Percentiles rank a stretch among this genome's conserved stretches.
phyloP scores from a whole-genome alignment of 2,888 invertebrate species.

The Tachina lurida region DNA sequence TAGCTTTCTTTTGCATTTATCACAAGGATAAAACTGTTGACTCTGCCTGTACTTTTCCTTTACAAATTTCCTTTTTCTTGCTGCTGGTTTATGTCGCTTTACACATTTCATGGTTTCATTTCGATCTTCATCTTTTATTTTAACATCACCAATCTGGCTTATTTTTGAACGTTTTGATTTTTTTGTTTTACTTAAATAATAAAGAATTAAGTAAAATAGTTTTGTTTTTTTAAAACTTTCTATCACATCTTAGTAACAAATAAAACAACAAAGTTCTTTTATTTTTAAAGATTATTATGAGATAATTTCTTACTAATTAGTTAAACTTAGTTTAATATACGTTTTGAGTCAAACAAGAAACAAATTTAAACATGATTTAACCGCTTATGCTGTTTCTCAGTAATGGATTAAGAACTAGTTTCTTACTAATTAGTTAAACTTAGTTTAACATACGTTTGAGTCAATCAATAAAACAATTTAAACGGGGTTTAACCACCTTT shows the following conservation, averaged over 20 bases:
- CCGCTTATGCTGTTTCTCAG: too few species aligned
- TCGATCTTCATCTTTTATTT: slow-evolving; percentile 30
- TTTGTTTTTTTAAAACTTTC: slow-evolving; percentile 52
- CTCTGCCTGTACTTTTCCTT: slow-evolving; percentile 14
- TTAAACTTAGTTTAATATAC: too few species aligned
- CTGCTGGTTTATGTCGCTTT: neutral
- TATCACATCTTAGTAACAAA: slow-evolving; percentile 11
- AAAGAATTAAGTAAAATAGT: slow-evolving; percentile 57
- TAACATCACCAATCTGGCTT: slow-evolving; percentile 41
- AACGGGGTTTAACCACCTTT: too few species aligned
- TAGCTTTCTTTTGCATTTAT: slow-evolving; percentile 61
- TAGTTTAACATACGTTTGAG: too few species aligned
- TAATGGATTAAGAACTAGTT: too few species aligned
- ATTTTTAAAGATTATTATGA: neutral
- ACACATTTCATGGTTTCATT: neutral
- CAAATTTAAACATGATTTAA: too few species aligned
- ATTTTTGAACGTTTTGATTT: slow-evolving; percentile 45
- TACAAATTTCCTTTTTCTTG: slow-evolving; percentile 18
- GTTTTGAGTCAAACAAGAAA: too few species aligned
- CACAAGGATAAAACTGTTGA: slow-evolving; percentile 56
- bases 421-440: too few species aligned
- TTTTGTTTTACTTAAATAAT: slow-evolving; percentile 58
- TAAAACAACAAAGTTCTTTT: neutral
- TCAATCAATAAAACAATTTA: too few species aligned
- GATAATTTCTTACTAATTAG: too few species aligned